These are phyloP conservation scores for Myodes glareolus DNA, from an alignment of 2,113 vertebrate genomes.

Conservation along the genomic window DNA sequence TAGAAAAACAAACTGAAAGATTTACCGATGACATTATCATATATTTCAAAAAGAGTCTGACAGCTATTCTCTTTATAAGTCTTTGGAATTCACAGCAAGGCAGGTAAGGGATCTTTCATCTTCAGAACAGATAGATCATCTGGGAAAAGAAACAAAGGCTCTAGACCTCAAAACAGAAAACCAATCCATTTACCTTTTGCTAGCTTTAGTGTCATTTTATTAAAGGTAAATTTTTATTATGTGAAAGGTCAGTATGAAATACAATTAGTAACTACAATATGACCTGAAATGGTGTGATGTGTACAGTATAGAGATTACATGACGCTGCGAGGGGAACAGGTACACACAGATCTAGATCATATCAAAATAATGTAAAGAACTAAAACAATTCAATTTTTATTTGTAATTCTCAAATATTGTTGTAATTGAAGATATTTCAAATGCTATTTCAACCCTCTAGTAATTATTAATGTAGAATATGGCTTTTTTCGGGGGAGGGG, in stretches of 20 bases:
- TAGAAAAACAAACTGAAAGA: not conserved
- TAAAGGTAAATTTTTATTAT: not conserved
- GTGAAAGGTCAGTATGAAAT: not conserved
- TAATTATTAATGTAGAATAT: not conserved
- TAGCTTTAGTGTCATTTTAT: not conserved
- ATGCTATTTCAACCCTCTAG: not conserved
- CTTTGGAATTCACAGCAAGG: not conserved
- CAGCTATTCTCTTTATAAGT: not conserved
- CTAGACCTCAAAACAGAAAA: constrained; percentile 20
- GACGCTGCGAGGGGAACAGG: not conserved
- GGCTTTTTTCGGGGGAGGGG: no score
- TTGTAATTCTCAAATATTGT: not conserved
- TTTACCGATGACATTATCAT: not conserved
- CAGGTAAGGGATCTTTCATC: not conserved
- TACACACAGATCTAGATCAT: not conserved
- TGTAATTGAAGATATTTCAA: not conserved
- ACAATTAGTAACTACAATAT: not conserved
- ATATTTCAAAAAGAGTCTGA: not conserved
- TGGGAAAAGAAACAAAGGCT: not conserved
- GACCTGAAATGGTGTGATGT: not conserved
- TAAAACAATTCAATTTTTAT: not conserved
- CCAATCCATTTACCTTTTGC: not conserved
- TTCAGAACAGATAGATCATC: not conserved
- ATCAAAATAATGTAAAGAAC: constrained; percentile 21
- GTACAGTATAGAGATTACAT: not conserved